Evolutionary conservation across 1,140 invertebrate genomes (phyloP).

Genomic region (Aphaenogaster floridana): DNA sequence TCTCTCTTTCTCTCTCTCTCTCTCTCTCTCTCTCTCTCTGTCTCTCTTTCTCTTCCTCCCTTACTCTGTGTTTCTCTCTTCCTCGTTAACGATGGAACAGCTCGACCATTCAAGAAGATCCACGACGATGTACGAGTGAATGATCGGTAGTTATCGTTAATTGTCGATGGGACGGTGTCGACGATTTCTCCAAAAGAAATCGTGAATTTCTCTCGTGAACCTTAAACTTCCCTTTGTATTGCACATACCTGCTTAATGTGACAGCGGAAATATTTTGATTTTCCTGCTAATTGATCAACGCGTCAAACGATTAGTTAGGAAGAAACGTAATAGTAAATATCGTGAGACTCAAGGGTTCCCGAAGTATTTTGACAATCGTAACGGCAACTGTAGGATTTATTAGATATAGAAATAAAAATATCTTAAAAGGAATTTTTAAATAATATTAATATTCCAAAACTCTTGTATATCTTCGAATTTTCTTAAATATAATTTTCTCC

Average conservation of each 20-base stretch:
- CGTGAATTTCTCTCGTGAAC: not conserved
- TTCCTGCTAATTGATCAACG: not conserved
- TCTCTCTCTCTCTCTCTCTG: not conserved
- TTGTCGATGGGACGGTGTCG: conserved; percentile 17
- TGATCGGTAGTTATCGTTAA: conserved; percentile 48
- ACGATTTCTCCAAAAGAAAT: not conserved
- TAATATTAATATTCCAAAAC: not conserved
- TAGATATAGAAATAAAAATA: not conserved
- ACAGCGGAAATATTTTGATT: not conserved
- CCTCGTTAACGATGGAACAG: conserved; percentile 6
- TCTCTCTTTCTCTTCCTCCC: not conserved
- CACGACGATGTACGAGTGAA: not conserved
- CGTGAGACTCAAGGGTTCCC: not conserved
- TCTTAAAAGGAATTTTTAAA: not conserved
- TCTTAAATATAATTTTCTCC: not conserved
- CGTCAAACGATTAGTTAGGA: not conserved
- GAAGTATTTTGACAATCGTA: not conserved
- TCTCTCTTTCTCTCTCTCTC: not conserved
- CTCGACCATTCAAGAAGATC: conserved; percentile 35
- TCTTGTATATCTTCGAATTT: not conserved
- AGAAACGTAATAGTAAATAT: not conserved
- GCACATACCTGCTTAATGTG: not conserved
- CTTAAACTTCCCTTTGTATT: not conserved
- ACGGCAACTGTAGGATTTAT: not conserved
- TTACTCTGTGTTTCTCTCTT: not conserved